Percentiles rank a stretch among this genome's conserved stretches.
These are phyloP conservation scores for Eutrigla gurnardus DNA, from an alignment of 2,797 vertebrate genomes.

Conservation along the genomic window DNA sequence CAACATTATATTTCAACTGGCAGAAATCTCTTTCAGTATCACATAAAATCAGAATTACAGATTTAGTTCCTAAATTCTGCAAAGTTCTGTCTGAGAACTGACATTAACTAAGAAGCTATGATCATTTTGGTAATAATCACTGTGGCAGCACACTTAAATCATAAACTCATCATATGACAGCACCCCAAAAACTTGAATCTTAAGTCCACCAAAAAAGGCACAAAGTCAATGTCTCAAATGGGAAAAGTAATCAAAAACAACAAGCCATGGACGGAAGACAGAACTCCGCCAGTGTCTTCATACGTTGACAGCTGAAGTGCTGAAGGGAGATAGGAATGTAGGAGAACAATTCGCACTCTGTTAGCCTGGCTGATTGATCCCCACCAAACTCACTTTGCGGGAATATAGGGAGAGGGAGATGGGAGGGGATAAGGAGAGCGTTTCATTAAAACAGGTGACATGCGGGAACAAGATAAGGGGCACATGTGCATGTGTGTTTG, in stretches of 20 bases:
- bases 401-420: slow-evolving; percentile 54
- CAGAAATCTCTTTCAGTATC: slow-evolving; percentile 39
- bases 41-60: slow-evolving; percentile 35
- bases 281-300: slow-evolving; percentile 51
- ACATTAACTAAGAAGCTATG: slow-evolving; percentile 22
- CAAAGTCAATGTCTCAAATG: slow-evolving; percentile 47
- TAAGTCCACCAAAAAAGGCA: slow-evolving; percentile 37
- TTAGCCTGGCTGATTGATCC: slow-evolving; percentile 72
- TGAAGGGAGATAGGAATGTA: slow-evolving; percentile 60
- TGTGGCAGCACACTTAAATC: slow-evolving; percentile 20
- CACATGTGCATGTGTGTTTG: slow-evolving; percentile 59
- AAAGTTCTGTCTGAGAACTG: slow-evolving; percentile 26
- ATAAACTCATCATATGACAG: slow-evolving; percentile 39
- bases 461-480: slow-evolving; percentile 75
- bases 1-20: slow-evolving; percentile 42
- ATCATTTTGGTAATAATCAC: slow-evolving; percentile 44
- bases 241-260: slow-evolving; percentile 59
- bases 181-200: slow-evolving; percentile 46
- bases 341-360: slow-evolving; percentile 71
- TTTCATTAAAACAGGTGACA: slow-evolving; percentile 83
- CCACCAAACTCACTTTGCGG: slow-evolving; percentile 69
- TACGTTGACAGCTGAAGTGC: slow-evolving; percentile 62
- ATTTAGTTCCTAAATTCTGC: slow-evolving; percentile 28
- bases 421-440: slow-evolving; percentile 69
- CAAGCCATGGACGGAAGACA: slow-evolving; percentile 37